These are phyloP conservation scores for Calyptommatus sinebrachiatus DNA, from an alignment of 2,113 vertebrate genomes.

Conservation along the genomic window DNA sequence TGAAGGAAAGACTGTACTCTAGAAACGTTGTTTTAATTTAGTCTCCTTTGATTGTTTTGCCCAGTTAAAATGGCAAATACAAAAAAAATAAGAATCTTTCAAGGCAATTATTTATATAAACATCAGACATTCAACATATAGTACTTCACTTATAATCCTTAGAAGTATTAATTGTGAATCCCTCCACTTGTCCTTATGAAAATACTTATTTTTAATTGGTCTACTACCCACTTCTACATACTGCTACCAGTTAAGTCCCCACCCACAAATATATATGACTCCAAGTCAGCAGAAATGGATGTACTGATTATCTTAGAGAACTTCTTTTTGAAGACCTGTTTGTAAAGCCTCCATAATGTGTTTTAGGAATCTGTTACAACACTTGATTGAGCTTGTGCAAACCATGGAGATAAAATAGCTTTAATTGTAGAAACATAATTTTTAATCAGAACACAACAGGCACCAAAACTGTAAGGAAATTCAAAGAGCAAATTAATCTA, in stretches of 20 bases:
- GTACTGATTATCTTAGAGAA: background rate
- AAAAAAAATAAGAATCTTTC: background rate
- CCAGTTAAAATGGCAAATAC: background rate
- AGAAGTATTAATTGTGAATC: background rate
- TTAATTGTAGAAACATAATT: background rate
- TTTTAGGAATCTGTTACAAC: background rate
- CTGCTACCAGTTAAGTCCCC: constrained; percentile 5
- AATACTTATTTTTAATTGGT: background rate
- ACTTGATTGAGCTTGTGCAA: too few relatives aligned
- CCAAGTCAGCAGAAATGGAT: background rate
- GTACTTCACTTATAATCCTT: background rate
- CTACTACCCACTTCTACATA: background rate
- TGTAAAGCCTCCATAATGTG: too few relatives aligned
- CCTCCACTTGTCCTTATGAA: background rate
- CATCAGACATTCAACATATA: background rate
- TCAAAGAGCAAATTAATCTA: too few relatives aligned
- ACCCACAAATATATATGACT: background rate
- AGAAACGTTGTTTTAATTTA: background rate
- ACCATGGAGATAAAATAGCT: background rate
- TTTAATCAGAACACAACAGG: background rate
- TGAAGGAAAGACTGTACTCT: background rate
- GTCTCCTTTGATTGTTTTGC: background rate
- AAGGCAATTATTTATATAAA: background rate
- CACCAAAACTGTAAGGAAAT: too few relatives aligned
- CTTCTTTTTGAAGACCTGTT: too few relatives aligned